Percentiles rank a stretch among this genome's conserved stretches.
phyloP scores from a whole-genome alignment of 30 jellyfish, hydroid and myxozoan species.

The Aurelia sp. region DNA sequence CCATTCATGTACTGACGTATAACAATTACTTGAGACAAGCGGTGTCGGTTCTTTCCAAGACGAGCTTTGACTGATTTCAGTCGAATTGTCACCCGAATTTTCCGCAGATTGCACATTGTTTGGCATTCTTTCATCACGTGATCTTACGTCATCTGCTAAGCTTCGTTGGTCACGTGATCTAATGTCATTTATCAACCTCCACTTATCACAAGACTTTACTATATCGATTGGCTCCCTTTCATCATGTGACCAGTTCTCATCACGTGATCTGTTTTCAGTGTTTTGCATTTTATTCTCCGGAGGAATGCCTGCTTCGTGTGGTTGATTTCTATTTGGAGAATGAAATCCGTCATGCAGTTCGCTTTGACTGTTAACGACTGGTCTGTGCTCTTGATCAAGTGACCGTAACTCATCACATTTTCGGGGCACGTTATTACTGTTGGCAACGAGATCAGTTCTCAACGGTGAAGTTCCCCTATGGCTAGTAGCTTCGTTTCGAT shows the following conservation, averaged over 20 bases:
- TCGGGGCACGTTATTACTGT: constrained; percentile 15
- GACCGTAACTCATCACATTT: constrained; percentile 17
- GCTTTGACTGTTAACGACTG: background rate
- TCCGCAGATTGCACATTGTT: background rate
- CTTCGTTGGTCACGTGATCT: background rate
- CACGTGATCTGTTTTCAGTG: constrained; percentile 3
- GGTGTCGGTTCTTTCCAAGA: constrained; percentile 45
- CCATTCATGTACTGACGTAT: constrained; percentile 37
- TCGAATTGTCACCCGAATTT: constrained; percentile 25
- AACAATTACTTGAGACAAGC: background rate
- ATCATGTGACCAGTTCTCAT: constrained; percentile 7
- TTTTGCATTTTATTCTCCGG: background rate
- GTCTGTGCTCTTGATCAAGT: background rate
- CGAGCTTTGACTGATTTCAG: constrained; percentile 26
- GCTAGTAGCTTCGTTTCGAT: background rate
- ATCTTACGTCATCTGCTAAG: background rate
- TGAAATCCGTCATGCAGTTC: background rate
- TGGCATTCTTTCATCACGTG: constrained; percentile 24
- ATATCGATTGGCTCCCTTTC: constrained; percentile 6
- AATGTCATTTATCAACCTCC: background rate
- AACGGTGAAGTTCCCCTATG: background rate
- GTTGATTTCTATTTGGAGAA: background rate
- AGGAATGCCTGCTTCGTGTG: background rate
- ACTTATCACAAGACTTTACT: background rate
- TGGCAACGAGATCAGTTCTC: background rate